phyloP scores from a whole-genome alignment of 2,888 invertebrate genomes.

The Neria commutata region DNA sequence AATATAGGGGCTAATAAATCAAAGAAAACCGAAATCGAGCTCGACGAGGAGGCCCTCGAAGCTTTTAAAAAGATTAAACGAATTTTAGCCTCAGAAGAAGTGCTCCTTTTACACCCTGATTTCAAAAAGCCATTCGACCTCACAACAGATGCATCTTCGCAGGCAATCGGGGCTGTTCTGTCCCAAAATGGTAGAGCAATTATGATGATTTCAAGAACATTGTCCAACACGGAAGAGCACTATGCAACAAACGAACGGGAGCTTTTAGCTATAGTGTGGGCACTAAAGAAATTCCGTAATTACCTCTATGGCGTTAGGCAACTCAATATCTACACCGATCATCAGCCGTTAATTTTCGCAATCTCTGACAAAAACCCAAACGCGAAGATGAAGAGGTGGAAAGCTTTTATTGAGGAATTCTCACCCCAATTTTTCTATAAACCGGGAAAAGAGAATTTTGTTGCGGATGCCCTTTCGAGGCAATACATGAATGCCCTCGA shows the following conservation, averaged over 20 bases:
- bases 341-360: slow-evolving; percentile 28
- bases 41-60: too few relatives aligned
- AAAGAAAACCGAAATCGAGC: too few relatives aligned
- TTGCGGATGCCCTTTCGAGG: slow-evolving; percentile 18
- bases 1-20: too few relatives aligned
- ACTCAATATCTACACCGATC: slow-evolving; percentile 32
- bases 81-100: too few relatives aligned
- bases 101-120: too few relatives aligned
- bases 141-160: not conserved
- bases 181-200: slow-evolving; percentile 32
- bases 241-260: slow-evolving; percentile 52
- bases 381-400: slow-evolving; percentile 51
- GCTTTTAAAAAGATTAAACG: too few relatives aligned
- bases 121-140: too few relatives aligned
- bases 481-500: slow-evolving; percentile 12
- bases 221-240: slow-evolving; percentile 37
- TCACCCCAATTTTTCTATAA: slow-evolving; percentile 37
- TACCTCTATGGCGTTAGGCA: slow-evolving; percentile 48
- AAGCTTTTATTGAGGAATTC: slow-evolving; percentile 42
- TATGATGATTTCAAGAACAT: slow-evolving; percentile 45
- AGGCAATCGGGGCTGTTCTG: not conserved
- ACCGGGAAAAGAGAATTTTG: slow-evolving; percentile 22
- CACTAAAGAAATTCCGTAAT: slow-evolving; percentile 49
- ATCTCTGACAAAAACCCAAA: slow-evolving; percentile 39
- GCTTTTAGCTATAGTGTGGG: slow-evolving; percentile 51